Base-by-base conservation (phyloP, 2,888 invertebrate genomes). In the Polydrusus cervinus region DNA sequence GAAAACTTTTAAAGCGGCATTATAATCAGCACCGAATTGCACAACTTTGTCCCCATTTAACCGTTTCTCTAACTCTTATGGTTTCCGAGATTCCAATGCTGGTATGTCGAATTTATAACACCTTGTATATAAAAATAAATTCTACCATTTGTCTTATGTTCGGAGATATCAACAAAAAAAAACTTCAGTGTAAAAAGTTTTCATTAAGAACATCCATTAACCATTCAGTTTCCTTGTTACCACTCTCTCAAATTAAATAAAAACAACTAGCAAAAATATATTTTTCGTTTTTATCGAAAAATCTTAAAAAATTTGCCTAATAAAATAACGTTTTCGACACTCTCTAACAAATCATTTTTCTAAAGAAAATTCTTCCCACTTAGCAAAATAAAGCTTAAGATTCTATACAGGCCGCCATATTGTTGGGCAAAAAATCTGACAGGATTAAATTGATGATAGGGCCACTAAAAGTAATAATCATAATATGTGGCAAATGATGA, bases 401-500 rank as follows among this genome's bases (percentile, higher is more conserved):
- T 71, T 65, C 71, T 55, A 53, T 71, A 64, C 64, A 49, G 55
- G 55, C 65, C 53, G 40, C 57, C 57, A 71, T 45, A 71, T 71
- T 71, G 71, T 71, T 49, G 43, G 43, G 16, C 34, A 64, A 71
- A 71, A 71, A 71, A 71, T 71, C 34, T 64, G 71, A 65, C 71
- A 71, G 65, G 53, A 51, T 14, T 16, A 55, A 71, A 71, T 71
- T 71, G 71, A 71, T 71, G 71, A 71, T 71, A 55, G 45, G 45
- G 30, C 55, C 40, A 55, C 55, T 65, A 64, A 71, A 71, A 71
- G 71, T 65, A 71, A 71, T 71, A 71, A 71, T 71, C 71, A 62
- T 71, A 71, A 71, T 71, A 71, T 71, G 71, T 65, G 71, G 71
- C 71, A 71, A 71, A 71, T 71, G 71, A 65, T 71, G 71, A 71